Conservation (phyloP, 2,113 vertebrate species). For the Nibea coibor region DNA sequence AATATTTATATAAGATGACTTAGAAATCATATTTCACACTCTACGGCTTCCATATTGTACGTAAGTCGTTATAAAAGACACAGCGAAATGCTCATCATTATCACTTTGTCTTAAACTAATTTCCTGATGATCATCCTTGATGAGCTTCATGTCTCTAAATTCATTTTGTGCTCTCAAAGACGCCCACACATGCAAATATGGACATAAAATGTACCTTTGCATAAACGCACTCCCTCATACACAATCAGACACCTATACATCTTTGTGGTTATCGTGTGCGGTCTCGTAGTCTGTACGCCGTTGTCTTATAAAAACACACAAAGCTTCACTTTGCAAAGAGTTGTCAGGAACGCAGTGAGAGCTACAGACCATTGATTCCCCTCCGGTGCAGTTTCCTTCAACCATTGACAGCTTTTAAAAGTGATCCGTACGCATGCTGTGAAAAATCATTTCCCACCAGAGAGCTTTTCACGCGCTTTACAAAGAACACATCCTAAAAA, state of each 20-base stretch:
- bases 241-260: neutral
- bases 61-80: neutral
- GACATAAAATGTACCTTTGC: neutral
- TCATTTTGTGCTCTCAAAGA: neutral
- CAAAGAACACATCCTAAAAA: slow-evolving; percentile 32
- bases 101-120: neutral
- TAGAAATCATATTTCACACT: slow-evolving; percentile 5
- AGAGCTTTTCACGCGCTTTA: slow-evolving; percentile 54
- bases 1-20: slow-evolving; percentile 25
- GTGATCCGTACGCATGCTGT: slow-evolving; percentile 40
- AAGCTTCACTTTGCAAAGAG: slow-evolving; percentile 19
- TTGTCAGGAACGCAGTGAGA: slow-evolving; percentile 20
- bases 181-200: neutral
- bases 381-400: slow-evolving; percentile 5
- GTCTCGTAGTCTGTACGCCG: neutral
- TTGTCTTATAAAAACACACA: slow-evolving; percentile 25
- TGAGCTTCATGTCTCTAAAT: neutral
- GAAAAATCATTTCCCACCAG: slow-evolving; percentile 57
- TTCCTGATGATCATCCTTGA: neutral
- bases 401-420: slow-evolving; percentile 35
- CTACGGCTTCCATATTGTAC: neutral
- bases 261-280: neutral
- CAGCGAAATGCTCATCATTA: neutral
- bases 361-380: slow-evolving; percentile 11
- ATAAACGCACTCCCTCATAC: neutral